Percentiles rank a stretch among this genome's conserved stretches.
Evolutionary conservation across 2,113 vertebrate species (phyloP).

Genomic region (Orthonyx spaldingii): DNA sequence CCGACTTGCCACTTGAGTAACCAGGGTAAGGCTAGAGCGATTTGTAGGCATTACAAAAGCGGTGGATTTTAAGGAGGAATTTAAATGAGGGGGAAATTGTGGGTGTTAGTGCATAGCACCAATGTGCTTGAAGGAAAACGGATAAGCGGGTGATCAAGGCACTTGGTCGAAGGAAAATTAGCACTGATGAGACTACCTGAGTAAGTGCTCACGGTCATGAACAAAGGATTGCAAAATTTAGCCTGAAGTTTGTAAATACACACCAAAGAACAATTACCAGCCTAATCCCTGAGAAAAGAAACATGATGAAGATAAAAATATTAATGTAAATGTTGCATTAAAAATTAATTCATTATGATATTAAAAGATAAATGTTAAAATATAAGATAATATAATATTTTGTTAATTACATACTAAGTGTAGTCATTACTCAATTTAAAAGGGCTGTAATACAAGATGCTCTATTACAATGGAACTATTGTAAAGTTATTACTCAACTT

Average conservation of each 20-base stretch:
- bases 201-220: not conserved
- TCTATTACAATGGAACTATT: not conserved
- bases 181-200: not conserved
- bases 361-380: not conserved
- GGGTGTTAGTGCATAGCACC: not conserved
- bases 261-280: slow-evolving; percentile 1
- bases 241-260: slow-evolving; percentile 21
- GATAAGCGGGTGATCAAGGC: not conserved
- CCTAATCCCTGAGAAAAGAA: not conserved
- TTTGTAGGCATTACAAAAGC: not conserved
- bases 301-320: not conserved
- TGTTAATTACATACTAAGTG: not conserved
- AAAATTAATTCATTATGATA: not conserved
- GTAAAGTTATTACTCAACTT: not conserved
- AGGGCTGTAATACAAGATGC: not conserved
- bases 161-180: not conserved
- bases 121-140: slow-evolving; percentile 2
- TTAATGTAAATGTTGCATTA: not conserved
- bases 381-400: not conserved
- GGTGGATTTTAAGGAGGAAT: not conserved
- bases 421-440: not conserved
- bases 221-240: slow-evolving; percentile 23
- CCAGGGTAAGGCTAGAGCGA: not conserved
- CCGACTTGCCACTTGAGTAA: not conserved
- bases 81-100: slow-evolving; percentile 24